A percentile compares a stretch with the other conserved stretches of the same genome.
Conservation (phyloP, 1,140 invertebrate genomes). For the Rhyacophila brunnea region DNA sequence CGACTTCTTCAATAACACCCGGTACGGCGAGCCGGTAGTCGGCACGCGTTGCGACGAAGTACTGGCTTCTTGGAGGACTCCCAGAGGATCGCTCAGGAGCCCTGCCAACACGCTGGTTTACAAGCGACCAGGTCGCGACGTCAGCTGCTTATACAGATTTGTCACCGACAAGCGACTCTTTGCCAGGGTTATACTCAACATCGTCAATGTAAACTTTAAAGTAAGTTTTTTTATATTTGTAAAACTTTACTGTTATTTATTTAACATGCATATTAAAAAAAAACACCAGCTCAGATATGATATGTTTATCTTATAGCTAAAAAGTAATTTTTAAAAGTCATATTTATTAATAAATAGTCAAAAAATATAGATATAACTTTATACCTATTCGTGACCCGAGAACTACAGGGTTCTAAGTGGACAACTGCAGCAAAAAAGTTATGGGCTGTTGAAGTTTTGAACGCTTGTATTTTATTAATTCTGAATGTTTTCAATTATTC, state of each 20-base stretch:
- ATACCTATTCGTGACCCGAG: too few relatives aligned
- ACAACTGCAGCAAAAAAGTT: too few relatives aligned
- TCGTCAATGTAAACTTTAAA: conserved; percentile 70
- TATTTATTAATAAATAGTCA: too few relatives aligned
- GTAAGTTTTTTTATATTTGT: conserved; percentile 37
- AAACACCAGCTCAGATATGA: neutral
- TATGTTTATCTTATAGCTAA: too few relatives aligned
- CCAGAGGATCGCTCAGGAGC: conserved; percentile 69
- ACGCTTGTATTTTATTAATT: too few relatives aligned
- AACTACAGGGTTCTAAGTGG: too few relatives aligned
- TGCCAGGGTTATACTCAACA: conserved; percentile 73
- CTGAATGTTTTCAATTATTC: too few relatives aligned
- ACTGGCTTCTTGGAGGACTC: conserved; percentile 74
- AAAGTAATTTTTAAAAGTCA: too few relatives aligned
- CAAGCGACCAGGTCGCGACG: conserved; percentile 66
- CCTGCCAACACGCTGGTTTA: conserved; percentile 84
- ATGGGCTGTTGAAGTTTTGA: too few relatives aligned
- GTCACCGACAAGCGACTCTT: conserved; percentile 77
- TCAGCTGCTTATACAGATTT: conserved; percentile 80
- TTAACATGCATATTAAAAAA: too few relatives aligned
- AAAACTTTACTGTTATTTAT: neutral
- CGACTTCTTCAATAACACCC: conserved; percentile 88
- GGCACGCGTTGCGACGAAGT: conserved; percentile 83
- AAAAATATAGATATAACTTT: too few relatives aligned
- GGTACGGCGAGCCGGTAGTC: conserved; percentile 74